Evolutionary conservation across 2,113 vertebrate genomes (phyloP).

Genomic region (Raphicerus campestris): DNA sequence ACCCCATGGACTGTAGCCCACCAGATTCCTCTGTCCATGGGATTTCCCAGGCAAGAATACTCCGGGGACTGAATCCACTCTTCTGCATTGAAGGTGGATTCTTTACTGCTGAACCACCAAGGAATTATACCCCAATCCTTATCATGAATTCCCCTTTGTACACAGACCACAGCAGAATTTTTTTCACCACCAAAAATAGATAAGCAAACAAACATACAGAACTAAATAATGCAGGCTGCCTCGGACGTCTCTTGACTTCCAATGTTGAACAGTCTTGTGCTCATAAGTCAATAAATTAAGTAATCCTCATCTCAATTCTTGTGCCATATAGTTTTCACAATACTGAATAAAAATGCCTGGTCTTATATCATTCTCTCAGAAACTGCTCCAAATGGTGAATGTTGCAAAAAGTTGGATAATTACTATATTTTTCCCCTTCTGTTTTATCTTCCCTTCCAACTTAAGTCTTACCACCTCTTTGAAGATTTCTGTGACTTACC

Average conservation of each 20-base stretch:
- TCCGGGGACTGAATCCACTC: not conserved
- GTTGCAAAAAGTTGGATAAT: not conserved
- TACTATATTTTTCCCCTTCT: not conserved
- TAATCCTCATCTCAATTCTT: slow-evolving; percentile 17
- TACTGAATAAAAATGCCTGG: not conserved
- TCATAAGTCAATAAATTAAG: slow-evolving; percentile 45
- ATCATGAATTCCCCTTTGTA: not conserved
- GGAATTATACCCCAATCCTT: not conserved
- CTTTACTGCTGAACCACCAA: not conserved
- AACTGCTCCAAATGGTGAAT: not conserved
- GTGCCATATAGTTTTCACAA: not conserved
- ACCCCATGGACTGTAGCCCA: not conserved
- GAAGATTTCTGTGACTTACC: not conserved
- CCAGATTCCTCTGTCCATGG: not conserved
- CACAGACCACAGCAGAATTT: slow-evolving; percentile 14
- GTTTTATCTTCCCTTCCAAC: not conserved
- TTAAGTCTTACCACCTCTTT: not conserved
- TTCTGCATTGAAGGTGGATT: not conserved
- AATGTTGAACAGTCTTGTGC: slow-evolving; percentile 6
- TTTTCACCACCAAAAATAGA: slow-evolving; percentile 4
- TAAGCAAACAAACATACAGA: slow-evolving; percentile 14
- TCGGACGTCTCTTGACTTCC: not conserved
- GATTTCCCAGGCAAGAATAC: not conserved
- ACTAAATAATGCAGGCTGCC: slow-evolving; percentile 23
- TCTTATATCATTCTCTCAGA: not conserved